Evolutionary conservation across 2,888 invertebrate species (phyloP), one percentile per base, ranked within the genome.

Genomic region (Charanyca ferruginea): DNA sequence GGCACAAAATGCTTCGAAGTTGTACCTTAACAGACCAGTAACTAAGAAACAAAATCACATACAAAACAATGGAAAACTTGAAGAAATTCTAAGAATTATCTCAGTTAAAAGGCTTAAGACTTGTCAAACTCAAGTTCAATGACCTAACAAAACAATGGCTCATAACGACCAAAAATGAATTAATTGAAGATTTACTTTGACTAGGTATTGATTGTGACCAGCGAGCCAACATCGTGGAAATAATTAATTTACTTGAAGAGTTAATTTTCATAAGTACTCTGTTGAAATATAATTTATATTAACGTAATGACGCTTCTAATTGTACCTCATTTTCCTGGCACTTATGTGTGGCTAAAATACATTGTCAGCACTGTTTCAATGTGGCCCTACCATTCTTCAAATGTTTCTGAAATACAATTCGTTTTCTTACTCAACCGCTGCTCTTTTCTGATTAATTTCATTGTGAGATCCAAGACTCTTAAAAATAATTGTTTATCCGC

Each of bases 41-140:
- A 65, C 9, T 22, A 22, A 25, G 8, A 32, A 45, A 16, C 4
- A 32, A 35, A 68, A 57, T 57, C 57, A 48, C 8, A 20, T 13
- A 5, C 13, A 32, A 35, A n/a, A 68, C 42, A 57, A 48, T 42
- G 55, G 55, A 41, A 9, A 23, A 23, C 20, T 25, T n/a, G 0
- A 9, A 41, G 20, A 5, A n/a, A 42, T 35, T 57, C 23, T 20
- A 25, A 48, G n/a, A n/a, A 58, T 68, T 58, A 68, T 42, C 20
- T 58, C 0, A 9, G 20, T 11, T 23, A 5, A 20, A 38, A 28
- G 35, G 1, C n/a, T 2, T 25, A 7, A 7, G 23, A 9, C 8
- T 16, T 42, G 0, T 35, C 20, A 25, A 49, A 68, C 32, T 57
- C 25, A n/a, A 41, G 23, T 13, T 48, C 32, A 67, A 7, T 32